Conservation (phyloP, 2,113 vertebrate genomes). For the Haliaeetus leucogaster region DNA sequence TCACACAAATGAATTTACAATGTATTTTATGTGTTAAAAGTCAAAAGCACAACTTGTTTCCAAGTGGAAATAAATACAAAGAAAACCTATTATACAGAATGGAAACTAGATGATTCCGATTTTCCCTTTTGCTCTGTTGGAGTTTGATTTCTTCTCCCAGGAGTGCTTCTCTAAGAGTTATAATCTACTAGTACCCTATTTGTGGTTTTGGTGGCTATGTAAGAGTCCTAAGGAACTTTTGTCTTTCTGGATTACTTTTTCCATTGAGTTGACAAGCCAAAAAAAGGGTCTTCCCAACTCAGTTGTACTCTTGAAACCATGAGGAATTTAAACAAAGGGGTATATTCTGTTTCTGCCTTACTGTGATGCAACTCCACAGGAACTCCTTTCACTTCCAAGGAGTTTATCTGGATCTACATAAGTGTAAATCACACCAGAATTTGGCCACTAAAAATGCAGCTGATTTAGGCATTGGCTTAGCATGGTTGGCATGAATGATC, state of each 20-base stretch:
- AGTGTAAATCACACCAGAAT: neutral
- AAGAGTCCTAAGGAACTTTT: neutral
- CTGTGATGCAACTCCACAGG: neutral
- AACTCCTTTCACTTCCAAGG: neutral
- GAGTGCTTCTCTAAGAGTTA: neutral
- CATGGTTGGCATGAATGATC: neutral
- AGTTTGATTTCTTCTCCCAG: neutral
- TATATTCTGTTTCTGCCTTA: neutral
- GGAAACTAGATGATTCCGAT: neutral
- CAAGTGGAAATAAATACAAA: slow-evolving; percentile 7
- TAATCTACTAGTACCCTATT: neutral
- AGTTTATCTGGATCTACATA: neutral
- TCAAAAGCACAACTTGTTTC: neutral
- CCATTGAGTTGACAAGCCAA: neutral
- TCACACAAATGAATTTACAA: neutral
- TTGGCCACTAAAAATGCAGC: neutral
- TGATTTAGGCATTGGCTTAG: neutral
- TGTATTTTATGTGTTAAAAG: neutral
- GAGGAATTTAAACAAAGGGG: neutral
- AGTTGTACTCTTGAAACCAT: neutral
- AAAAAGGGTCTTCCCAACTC: neutral
- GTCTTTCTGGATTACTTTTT: neutral
- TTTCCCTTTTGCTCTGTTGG: neutral
- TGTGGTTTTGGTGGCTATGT: neutral
- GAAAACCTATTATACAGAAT: neutral